Evolutionary conservation across 92 coral and sea anemone genomes (phyloP), one percentile per base, ranked within the genome.

Genomic region (Phymanthus crucifer): DNA sequence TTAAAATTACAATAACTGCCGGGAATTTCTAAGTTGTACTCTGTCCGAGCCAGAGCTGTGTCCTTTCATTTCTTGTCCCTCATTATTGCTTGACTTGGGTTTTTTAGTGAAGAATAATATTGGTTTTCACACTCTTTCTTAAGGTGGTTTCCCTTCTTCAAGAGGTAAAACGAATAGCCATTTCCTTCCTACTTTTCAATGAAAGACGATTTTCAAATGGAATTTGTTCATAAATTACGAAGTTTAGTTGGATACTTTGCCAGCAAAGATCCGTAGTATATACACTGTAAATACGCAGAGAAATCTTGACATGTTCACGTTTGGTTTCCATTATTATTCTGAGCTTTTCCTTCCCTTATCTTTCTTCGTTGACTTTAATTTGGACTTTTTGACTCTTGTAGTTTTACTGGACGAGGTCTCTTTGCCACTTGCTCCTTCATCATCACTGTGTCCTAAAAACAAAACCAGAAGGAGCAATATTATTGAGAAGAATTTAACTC

Each of bases 211-310:
- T 6, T 43, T 6, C 1, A 5, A 0, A 0, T 10, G 48, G 48
- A 43, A 43, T 43, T 43, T 17, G 14, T 43, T 43, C 48, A 0
- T 43, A 11, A 43, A 43, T 9, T 43, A 10, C 48, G 14, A 10
- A 1, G 5, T 54, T 19, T 2, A 18, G 3, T 54, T 43, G 48
- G 14, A 21, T 54, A 24, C 68, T 61, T 61, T 27, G 68, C 68
- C 68, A 61, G 68, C 68, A 27, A 61, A 61, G 68, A 24, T 61
- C 14, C 64, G 50, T 45, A 45, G 50, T 16, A 45, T 52, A 52
- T 10, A 7, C 19, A 8, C 33, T 61, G 1, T 54, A 23, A 0
- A 24, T 61, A 61, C 6, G 11, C 34, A 61, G 14, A 57, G 27
- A 3, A 17, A 19, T 24, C 34, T 61, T 1, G 19, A 3, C 11